Percentiles rank a stretch among this genome's conserved stretches.
Evolutionary conservation across 2,113 vertebrate species (phyloP).

Genomic region (Callorhinus ursinus): DNA sequence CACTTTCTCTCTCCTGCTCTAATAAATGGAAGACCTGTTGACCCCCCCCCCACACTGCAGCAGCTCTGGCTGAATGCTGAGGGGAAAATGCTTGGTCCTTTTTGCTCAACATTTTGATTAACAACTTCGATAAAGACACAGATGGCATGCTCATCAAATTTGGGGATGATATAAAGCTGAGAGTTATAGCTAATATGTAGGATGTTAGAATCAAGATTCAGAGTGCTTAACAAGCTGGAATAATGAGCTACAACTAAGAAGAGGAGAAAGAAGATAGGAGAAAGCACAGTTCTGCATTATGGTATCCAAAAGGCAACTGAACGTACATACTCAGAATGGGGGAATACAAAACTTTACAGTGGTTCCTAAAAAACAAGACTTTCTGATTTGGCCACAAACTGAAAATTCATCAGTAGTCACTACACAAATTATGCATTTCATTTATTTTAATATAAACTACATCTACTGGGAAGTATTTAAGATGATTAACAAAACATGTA

Average conservation of each 20-base stretch:
- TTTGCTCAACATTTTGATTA: slow-evolving; percentile 65
- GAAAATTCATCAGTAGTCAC: not conserved
- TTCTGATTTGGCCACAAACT: not conserved
- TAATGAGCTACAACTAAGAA: slow-evolving; percentile 40
- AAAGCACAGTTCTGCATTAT: not conserved
- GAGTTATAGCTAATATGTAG: slow-evolving; percentile 52
- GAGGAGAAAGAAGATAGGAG: not conserved
- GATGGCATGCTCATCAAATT: slow-evolving; percentile 72
- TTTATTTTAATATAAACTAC: not conserved
- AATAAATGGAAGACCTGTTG: too few relatives aligned
- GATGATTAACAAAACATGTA: not conserved
- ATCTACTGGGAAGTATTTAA: slow-evolving; percentile 30
- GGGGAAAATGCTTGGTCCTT: not conserved
- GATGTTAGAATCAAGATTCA: slow-evolving; percentile 66
- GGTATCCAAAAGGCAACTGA: not conserved
- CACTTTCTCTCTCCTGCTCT: too few relatives aligned
- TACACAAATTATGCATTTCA: not conserved
- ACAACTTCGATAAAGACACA: slow-evolving; percentile 64
- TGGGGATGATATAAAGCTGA: slow-evolving; percentile 55
- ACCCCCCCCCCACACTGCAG: too few relatives aligned
- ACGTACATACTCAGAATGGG: not conserved
- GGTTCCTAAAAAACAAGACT: not conserved
- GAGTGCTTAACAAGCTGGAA: slow-evolving; percentile 51
- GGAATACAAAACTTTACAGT: not conserved
- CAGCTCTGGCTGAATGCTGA: not conserved